Percentiles rank a stretch among this genome's conserved stretches.
Conservation (phyloP, 2,888 invertebrate species). For the Tortricodes alternella region DNA sequence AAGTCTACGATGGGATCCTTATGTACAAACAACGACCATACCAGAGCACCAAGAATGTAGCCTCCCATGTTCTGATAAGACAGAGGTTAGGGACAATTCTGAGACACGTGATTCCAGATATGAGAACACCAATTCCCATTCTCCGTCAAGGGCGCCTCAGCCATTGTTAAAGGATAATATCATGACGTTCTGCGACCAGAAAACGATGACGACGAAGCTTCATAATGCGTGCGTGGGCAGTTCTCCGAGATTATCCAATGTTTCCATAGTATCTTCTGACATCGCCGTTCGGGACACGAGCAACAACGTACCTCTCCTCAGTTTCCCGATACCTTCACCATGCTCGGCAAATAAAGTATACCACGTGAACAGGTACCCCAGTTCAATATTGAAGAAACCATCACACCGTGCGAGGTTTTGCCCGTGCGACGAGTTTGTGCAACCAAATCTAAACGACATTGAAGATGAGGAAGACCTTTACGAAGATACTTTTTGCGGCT, state of each 20-base stretch:
- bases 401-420: no score
- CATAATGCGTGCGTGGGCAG: slow-evolving; percentile 48
- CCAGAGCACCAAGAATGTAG: slow-evolving; percentile 35
- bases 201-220: slow-evolving; percentile 60
- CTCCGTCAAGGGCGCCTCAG: slow-evolving; percentile 36
- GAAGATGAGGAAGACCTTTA: no score
- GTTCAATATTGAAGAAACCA: slow-evolving; percentile 39
- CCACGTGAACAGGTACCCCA: slow-evolving; percentile 23
- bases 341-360: background rate
- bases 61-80: background rate
- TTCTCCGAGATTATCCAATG: slow-evolving; percentile 35
- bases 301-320: background rate
- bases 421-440: no score
- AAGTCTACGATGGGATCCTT: slow-evolving; percentile 47
- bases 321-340: no score
- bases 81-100: no score
- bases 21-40: slow-evolving; percentile 37
- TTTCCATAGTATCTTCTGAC: slow-evolving; percentile 37
- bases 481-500: no score
- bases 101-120: no score
- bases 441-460: no score
- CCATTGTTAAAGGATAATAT: slow-evolving; percentile 49
- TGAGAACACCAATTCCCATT: slow-evolving; percentile 34
- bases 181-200: slow-evolving; percentile 52
- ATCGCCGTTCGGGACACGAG: slow-evolving; percentile 36